These are phyloP conservation scores for Hippopotamus amphibius DNA, from an alignment of 2,113 vertebrate genomes.

Conservation along the genomic window DNA sequence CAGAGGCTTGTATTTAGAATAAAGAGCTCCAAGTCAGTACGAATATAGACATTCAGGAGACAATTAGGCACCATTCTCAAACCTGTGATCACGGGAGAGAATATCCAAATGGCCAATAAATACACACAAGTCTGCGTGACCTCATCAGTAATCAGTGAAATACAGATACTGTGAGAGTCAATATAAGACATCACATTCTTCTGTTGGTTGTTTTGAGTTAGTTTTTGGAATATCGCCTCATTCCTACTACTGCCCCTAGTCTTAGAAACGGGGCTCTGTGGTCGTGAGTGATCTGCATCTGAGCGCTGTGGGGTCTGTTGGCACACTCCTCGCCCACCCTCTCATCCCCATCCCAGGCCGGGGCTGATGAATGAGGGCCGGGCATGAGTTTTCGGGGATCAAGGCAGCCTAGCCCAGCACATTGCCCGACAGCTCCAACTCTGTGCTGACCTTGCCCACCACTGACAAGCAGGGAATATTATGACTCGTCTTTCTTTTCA, in stretches of 20 bases:
- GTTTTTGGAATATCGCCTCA: background rate
- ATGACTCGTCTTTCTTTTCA: background rate
- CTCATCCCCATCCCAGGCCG: accelerated
- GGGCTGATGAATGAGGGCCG: background rate
- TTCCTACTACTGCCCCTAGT: too few relatives aligned
- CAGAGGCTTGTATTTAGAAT: background rate
- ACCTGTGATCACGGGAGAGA: background rate
- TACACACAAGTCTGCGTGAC: background rate
- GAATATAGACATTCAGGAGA: background rate
- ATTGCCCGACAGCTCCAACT: background rate
- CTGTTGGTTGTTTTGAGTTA: background rate
- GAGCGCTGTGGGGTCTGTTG: background rate
- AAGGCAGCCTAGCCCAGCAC: background rate
- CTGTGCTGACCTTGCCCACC: background rate
- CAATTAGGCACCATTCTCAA: background rate
- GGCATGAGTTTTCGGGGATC: background rate
- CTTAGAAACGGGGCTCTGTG: background rate
- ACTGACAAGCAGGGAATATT: background rate
- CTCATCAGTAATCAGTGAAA: background rate
- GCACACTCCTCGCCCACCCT: too few relatives aligned
- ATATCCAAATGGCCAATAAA: background rate
- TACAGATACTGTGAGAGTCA: background rate
- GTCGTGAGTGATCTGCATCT: background rate
- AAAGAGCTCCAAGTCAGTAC: background rate
- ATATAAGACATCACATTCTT: background rate